These are phyloP conservation scores for Aquatica leii DNA, from an alignment of 2,888 invertebrate genomes.

Conservation along the genomic window DNA sequence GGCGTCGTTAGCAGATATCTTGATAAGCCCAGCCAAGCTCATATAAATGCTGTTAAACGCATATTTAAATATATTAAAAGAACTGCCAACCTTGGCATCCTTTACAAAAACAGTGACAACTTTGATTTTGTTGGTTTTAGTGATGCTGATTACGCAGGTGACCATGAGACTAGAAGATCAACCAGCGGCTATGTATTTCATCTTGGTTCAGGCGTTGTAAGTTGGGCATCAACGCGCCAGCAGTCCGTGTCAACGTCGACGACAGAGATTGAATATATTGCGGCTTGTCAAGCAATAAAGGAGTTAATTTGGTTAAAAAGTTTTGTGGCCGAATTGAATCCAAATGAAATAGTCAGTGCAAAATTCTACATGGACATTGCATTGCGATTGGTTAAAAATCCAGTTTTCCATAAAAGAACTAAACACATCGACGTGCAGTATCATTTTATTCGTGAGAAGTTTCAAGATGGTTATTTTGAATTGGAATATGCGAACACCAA, in stretches of 20 bases:
- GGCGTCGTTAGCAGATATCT: background rate
- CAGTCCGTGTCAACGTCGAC: background rate
- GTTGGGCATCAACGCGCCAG: background rate
- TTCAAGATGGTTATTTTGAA: too few relatives aligned
- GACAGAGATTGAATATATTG: background rate
- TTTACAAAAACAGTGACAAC: too few relatives aligned
- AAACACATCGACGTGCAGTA: background rate
- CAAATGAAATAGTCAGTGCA: too few relatives aligned
- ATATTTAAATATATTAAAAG: too few relatives aligned
- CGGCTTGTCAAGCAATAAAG: background rate
- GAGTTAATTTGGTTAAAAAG: background rate
- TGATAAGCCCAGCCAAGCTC: too few relatives aligned
- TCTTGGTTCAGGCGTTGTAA: background rate
- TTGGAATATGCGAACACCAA: background rate
- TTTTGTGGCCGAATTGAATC: background rate
- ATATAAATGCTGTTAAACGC: too few relatives aligned
- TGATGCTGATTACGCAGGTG: constrained; percentile 4
- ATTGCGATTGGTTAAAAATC: too few relatives aligned
- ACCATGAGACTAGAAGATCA: too few relatives aligned
- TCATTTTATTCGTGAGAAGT: background rate
- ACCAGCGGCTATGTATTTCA: background rate
- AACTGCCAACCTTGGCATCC: too few relatives aligned
- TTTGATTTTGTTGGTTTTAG: background rate
- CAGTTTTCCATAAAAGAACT: background rate
- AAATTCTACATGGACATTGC: too few relatives aligned